Base-by-base conservation (phyloP, 1,140 invertebrate genomes). In the Drosophila sucinea region DNA sequence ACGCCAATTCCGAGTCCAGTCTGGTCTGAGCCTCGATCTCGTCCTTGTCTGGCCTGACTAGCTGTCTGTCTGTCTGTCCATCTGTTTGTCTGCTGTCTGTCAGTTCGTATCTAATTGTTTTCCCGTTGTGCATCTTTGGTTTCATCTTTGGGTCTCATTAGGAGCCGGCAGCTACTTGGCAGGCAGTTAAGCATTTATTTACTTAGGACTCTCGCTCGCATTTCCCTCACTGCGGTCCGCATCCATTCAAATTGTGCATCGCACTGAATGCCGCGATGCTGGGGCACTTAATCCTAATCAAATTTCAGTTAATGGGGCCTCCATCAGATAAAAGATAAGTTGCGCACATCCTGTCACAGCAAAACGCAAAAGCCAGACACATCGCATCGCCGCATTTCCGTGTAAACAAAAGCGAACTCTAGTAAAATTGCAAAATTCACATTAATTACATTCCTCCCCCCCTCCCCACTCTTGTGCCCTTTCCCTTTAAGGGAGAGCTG, bases 51-150 rank as follows among this genome's bases (percentile, higher is more conserved):
- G 47, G 51, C 54, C 55, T 7, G 33, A 23, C 1, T 60, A 35
- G 40, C 58, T 27, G 60, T 30, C 73, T 60, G 70, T 64, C 64
- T 64, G 64, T 11, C 11, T 60, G 57, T 60, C 11, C 10, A 54
- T 23, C 64, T 64, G 70, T 60, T 60, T 69, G 70, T n/a, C 17
- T 35, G 35, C n/a, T 61, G 60, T 32, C 73, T 64, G 74, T 65
- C 70, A 73, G 70, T 23, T 63, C 60, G 66, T 47, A 65, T 77
- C 74, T 76, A 76, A 76, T 76, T 76, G 73, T 77, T 73, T 69
- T 38, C 70, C 55, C 47, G 70, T 30, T 58, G 65, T 61, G 66
- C 61, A 77, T 76, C 73, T 71, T 67, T 51, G 27, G 25, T 30
- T 68, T 68, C 27, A 60, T 56, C 47, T 33, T 62, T 29, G 29